These are phyloP conservation scores for Lepidostoma basale DNA, from an alignment of 1,140 invertebrate species.

Conservation along the genomic window DNA sequence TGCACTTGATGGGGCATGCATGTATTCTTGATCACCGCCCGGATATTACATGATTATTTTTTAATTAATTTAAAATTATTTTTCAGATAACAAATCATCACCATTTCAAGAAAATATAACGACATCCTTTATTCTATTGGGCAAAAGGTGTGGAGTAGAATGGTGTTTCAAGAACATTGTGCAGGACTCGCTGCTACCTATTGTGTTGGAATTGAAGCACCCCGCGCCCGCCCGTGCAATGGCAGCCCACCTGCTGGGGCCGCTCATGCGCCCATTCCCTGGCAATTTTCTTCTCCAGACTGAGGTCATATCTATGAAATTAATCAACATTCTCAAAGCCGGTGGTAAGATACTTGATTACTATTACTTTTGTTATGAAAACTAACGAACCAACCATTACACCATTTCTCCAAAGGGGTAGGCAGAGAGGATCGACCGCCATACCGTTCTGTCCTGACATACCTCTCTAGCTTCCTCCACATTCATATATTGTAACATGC, in stretches of 20 bases:
- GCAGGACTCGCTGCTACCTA: conserved; percentile 52
- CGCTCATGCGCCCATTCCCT: conserved; percentile 54
- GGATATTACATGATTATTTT: no score
- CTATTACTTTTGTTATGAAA: neutral
- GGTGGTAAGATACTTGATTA: conserved; percentile 12
- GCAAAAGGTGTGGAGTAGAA: conserved; percentile 53
- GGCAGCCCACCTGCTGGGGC: conserved; percentile 52
- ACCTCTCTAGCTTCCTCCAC: no score
- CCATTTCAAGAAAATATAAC: conserved; percentile 52
- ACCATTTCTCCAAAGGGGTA: no score
- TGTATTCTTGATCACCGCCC: no score
- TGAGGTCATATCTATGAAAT: conserved; percentile 53
- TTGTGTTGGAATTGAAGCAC: conserved; percentile 49
- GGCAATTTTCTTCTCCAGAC: conserved; percentile 53
- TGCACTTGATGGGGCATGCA: no score
- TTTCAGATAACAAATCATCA: conserved; percentile 49
- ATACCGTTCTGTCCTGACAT: no score
- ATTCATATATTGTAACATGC: no score
- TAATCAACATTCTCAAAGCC: conserved; percentile 49
- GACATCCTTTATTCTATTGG: conserved; percentile 52
- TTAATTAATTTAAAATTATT: no score
- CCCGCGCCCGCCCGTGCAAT: conserved; percentile 48
- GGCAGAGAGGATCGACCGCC: no score
- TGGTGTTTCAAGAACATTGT: conserved; percentile 57
- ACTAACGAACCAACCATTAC: no score